Conservation (phyloP, 2,888 invertebrate species). For the Plagodis dolabraria region DNA sequence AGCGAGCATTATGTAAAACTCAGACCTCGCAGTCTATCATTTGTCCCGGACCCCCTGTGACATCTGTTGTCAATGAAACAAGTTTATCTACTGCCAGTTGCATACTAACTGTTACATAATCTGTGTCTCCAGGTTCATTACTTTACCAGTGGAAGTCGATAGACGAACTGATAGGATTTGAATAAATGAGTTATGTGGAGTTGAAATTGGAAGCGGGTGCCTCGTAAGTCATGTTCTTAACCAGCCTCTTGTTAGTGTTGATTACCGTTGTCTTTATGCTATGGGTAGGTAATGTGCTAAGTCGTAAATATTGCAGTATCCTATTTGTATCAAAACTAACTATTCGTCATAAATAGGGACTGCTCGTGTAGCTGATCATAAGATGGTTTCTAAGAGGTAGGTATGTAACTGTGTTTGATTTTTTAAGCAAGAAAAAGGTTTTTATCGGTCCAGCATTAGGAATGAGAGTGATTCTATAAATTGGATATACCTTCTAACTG, state of each 20-base stretch:
- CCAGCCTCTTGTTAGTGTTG: slow-evolving; percentile 6
- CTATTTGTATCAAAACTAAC: too few species aligned
- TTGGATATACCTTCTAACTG: too few species aligned
- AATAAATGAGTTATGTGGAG: slow-evolving; percentile 22
- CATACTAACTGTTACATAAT: not conserved
- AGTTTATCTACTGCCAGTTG: slow-evolving; percentile 59
- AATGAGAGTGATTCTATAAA: too few species aligned
- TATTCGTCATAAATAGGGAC: too few species aligned
- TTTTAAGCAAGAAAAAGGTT: too few species aligned
- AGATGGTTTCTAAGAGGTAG: too few species aligned
- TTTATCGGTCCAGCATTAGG: too few species aligned
- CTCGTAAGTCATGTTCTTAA: not conserved
- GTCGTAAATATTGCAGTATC: slow-evolving; percentile 1
- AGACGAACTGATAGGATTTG: slow-evolving; percentile 31
- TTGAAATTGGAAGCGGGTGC: slow-evolving; percentile 11
- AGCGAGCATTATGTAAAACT: slow-evolving; percentile 34
- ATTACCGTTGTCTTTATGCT: slow-evolving; percentile 7
- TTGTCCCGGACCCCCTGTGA: slow-evolving; percentile 66
- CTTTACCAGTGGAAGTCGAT: slow-evolving; percentile 56
- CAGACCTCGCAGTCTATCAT: slow-evolving; percentile 53
- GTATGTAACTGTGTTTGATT: too few species aligned
- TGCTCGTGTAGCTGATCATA: too few species aligned
- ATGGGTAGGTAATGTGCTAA: slow-evolving; percentile 5
- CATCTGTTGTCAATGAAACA: slow-evolving; percentile 68
- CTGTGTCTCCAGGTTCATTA: slow-evolving; percentile 55